These are phyloP conservation scores for Timema cristinae DNA, from an alignment of 2,888 invertebrate genomes.

Conservation along the genomic window DNA sequence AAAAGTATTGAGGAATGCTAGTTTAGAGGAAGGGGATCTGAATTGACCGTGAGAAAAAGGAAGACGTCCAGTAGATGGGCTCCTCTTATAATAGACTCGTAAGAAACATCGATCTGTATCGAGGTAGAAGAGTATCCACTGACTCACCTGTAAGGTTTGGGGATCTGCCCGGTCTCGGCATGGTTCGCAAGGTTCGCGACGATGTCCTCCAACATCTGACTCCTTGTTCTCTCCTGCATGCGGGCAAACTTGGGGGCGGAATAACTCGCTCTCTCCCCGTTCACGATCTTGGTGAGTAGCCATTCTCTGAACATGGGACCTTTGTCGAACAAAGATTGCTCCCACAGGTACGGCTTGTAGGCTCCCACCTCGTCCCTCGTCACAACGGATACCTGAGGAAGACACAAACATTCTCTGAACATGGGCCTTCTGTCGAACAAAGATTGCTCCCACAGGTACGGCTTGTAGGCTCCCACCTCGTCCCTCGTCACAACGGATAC, in stretches of 20 bases:
- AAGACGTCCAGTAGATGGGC: no score
- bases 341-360: conserved; percentile 94
- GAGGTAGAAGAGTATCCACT: no score
- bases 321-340: conserved; percentile 90
- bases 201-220: conserved; percentile 91
- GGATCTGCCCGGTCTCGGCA: conserved; percentile 92
- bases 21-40: no score
- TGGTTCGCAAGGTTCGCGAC: conserved; percentile 92
- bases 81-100: no score
- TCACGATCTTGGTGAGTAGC: conserved; percentile 89
- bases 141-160: conserved; percentile 85
- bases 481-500: conserved; percentile 90
- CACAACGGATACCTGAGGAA: conserved; percentile 70
- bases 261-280: conserved; percentile 89
- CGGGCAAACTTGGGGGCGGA: conserved; percentile 92
- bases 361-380: conserved; percentile 93
- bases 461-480: conserved; percentile 93
- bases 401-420: not conserved
- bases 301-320: conserved; percentile 94
- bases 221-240: conserved; percentile 90
- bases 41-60: no score
- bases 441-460: conserved; percentile 92
- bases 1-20: no score
- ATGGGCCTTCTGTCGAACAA: conserved; percentile 53
- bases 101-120: no score